These are phyloP conservation scores for Rafetus swinhoei DNA, from an alignment of 2,113 vertebrate species.

Conservation along the genomic window DNA sequence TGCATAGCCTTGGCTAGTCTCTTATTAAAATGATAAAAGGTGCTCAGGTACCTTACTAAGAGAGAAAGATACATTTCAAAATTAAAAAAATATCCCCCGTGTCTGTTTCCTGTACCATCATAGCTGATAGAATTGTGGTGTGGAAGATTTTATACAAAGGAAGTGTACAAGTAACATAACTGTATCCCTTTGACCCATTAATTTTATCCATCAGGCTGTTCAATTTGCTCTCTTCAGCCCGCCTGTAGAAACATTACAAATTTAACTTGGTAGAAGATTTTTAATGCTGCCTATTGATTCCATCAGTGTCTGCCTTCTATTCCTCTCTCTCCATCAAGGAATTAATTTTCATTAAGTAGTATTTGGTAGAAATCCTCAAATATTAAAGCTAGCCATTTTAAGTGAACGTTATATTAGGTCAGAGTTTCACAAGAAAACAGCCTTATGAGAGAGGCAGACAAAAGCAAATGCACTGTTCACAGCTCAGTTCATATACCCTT, in stretches of 20 bases:
- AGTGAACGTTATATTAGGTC: not conserved
- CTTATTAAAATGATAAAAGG: not conserved
- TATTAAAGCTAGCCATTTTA: not conserved
- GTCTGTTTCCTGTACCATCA: not conserved
- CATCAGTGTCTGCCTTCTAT: not conserved
- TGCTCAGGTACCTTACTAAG: not conserved
- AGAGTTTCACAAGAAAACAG: not conserved
- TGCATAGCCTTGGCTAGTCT: not conserved
- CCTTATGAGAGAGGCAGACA: not conserved
- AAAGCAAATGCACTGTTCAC: rapidly evolving
- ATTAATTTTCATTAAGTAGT: not conserved
- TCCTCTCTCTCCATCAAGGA: not conserved
- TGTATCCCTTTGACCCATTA: not conserved
- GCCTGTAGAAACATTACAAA: rapidly evolving
- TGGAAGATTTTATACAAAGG: not conserved
- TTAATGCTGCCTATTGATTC: not conserved
- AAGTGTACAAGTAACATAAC: not conserved
- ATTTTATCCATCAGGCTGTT: not conserved
- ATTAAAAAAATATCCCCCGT: not conserved
- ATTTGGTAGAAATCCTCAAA: not conserved
- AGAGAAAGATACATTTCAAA: not conserved
- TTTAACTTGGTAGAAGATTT: not conserved
- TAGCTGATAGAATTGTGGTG: not conserved
- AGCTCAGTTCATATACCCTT: not conserved
- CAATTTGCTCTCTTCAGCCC: not conserved